These are phyloP conservation scores for Automeris io DNA, from an alignment of 2,888 invertebrate species.

Conservation along the genomic window DNA sequence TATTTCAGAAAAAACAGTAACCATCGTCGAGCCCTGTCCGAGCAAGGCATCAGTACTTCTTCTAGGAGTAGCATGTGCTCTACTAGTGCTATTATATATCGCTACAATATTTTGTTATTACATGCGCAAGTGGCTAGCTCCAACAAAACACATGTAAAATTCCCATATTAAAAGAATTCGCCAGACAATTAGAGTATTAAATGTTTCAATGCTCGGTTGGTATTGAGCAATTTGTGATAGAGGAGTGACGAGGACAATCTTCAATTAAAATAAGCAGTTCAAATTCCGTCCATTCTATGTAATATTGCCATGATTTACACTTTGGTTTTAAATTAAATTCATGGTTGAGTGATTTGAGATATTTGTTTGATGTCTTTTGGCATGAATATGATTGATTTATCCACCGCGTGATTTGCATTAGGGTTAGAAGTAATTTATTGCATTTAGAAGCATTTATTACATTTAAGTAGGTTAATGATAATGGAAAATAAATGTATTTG, in stretches of 20 bases:
- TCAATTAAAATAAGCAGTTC: conserved; percentile 15
- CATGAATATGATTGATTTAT: conserved; percentile 51
- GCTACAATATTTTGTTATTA: conserved; percentile 95
- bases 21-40: conserved; percentile 93
- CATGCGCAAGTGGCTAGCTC: conserved; percentile 94
- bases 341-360: conserved; percentile 36
- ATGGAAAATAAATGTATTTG: not conserved
- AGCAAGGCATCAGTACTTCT: conserved; percentile 94
- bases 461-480: conserved; percentile 19
- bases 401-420: conserved; percentile 69
- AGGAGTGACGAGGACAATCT: conserved; percentile 53
- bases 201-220: conserved; percentile 28
- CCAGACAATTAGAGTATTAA: conserved; percentile 15
- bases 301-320: conserved; percentile 8
- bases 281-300: conserved; percentile 40
- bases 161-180: conserved; percentile 20
- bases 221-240: conserved; percentile 60
- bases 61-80: conserved; percentile 92
- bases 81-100: conserved; percentile 91
- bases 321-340: conserved; percentile 18
- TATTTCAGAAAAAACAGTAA: conserved; percentile 89
- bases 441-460: conserved; percentile 66
- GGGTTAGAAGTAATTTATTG: conserved; percentile 61
- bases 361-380: conserved; percentile 28
- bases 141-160: conserved; percentile 84